phyloP scores from a whole-genome alignment of 2,113 vertebrate genomes.

The Rhinolophus sinicus region DNA sequence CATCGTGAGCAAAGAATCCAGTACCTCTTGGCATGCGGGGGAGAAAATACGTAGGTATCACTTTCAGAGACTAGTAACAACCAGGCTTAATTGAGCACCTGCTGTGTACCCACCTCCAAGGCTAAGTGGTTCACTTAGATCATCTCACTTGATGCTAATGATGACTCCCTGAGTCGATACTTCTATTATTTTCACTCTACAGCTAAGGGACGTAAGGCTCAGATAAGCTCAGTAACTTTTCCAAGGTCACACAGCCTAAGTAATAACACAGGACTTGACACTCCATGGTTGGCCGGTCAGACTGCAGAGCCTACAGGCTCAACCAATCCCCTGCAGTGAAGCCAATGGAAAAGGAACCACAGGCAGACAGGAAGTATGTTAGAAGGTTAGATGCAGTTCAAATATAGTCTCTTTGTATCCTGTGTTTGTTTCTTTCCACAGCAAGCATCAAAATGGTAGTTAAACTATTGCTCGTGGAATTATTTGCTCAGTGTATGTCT shows the following conservation, averaged over 20 bases:
- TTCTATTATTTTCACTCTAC: background rate
- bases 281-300: background rate
- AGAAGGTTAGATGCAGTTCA: background rate
- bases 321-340: background rate
- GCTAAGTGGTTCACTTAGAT: background rate
- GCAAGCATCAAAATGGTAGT: background rate
- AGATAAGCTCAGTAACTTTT: background rate
- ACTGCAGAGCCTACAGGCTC: accelerated
- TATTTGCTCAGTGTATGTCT: background rate
- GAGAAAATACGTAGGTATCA: background rate
- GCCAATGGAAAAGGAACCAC: background rate
- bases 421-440: background rate
- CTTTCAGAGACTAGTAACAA: background rate
- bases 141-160: background rate
- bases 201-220: background rate
- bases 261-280: background rate
- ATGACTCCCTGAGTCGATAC: background rate
- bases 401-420: background rate
- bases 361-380: accelerated
- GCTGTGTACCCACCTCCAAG: background rate
- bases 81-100: background rate
- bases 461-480: background rate
- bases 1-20: background rate
- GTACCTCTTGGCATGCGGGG: background rate
- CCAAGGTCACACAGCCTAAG: background rate